Conservation (phyloP, 2,797 vertebrate species). For the Gallinago stenura region DNA sequence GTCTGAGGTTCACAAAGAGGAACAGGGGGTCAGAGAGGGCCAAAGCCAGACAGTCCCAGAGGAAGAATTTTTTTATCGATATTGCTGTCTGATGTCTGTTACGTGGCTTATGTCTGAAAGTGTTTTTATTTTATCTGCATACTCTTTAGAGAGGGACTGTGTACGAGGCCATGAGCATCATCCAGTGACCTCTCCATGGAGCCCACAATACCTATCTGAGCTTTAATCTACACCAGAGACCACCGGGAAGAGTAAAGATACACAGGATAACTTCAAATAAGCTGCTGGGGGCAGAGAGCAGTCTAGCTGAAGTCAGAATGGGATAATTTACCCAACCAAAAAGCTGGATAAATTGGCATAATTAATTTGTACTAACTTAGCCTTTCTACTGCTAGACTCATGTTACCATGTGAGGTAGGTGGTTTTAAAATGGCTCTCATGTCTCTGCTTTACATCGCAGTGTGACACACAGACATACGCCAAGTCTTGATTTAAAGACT, state of each 20-base stretch:
- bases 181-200: background rate
- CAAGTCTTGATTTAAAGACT: conserved; percentile 14
- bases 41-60: background rate
- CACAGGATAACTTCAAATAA: background rate
- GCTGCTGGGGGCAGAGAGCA: background rate
- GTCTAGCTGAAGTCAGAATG: background rate
- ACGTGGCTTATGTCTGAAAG: background rate
- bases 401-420: background rate
- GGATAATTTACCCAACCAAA: background rate
- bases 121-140: background rate
- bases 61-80: background rate
- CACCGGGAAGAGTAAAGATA: background rate
- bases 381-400: background rate
- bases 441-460: conserved; percentile 37
- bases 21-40: background rate
- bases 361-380: background rate
- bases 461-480: background rate
- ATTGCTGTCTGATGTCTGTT: background rate
- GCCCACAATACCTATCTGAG: background rate
- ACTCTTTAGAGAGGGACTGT: background rate
- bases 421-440: background rate
- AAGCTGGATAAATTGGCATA: background rate
- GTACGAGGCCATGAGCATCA: background rate
- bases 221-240: background rate
- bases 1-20: background rate